Evolutionary conservation across 2,797 vertebrate genomes (phyloP).

Genomic region (Leptoclinus maculatus): DNA sequence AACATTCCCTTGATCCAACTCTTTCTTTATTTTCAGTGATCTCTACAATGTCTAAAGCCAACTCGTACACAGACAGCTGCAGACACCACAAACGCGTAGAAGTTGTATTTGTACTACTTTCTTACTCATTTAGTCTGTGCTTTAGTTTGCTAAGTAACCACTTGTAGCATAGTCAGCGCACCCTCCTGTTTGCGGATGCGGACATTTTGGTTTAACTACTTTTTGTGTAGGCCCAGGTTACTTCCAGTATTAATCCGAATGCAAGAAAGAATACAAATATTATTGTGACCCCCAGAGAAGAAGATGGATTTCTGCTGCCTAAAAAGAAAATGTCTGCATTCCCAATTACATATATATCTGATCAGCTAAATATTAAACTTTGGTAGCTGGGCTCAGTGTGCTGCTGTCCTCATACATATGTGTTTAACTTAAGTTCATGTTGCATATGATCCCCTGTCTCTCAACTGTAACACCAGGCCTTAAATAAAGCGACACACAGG

Average conservation of each 20-base stretch:
- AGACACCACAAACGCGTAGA: neutral
- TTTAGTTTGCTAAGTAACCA: neutral
- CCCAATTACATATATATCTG: conserved; percentile 13
- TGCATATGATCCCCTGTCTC: conserved; percentile 3
- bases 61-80: too few relatives aligned
- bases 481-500: neutral
- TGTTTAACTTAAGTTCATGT: conserved; percentile 25
- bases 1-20: neutral
- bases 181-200: too few relatives aligned
- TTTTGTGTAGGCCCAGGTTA: neutral
- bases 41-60: neutral
- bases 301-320: conserved; percentile 13
- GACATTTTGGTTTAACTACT: neutral
- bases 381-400: neutral
- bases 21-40: neutral
- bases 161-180: neutral
- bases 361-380: conserved; percentile 23
- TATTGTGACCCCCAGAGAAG: neutral
- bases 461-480: conserved; percentile 6
- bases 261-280: too few relatives aligned
- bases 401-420: conserved; percentile 2
- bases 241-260: neutral
- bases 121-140: neutral
- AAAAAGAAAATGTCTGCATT: conserved; percentile 16
- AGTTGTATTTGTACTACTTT: neutral